These are phyloP conservation scores for Hirtodrosophila cameraria DNA, from an alignment of 2,888 invertebrate genomes.

Conservation along the genomic window DNA sequence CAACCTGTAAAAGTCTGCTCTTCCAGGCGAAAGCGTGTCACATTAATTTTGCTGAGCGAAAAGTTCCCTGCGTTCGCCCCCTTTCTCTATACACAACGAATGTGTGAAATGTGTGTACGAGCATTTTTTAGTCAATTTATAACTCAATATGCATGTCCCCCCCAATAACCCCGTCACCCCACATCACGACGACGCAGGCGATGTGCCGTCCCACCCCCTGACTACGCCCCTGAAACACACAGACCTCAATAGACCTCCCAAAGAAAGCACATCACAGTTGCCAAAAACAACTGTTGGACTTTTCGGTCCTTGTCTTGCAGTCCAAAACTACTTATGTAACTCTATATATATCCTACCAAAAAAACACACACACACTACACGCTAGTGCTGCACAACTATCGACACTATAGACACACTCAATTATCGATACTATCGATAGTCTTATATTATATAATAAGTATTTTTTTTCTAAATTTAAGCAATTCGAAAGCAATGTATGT, in stretches of 20 bases:
- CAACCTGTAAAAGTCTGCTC: conserved; percentile 44
- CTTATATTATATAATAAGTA: neutral
- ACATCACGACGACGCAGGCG: conserved; percentile 71
- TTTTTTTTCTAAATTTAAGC: no score
- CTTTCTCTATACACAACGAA: conserved; percentile 10
- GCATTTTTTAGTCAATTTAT: conserved; percentile 26
- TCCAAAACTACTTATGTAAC: conserved; percentile 27
- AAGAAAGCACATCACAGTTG: conserved; percentile 78
- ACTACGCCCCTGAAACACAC: neutral
- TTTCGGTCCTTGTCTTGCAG: conserved; percentile 84
- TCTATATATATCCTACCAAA: conserved; percentile 26
- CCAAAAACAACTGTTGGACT: conserved; percentile 82
- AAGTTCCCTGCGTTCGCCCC: conserved; percentile 82
- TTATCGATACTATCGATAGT: no score
- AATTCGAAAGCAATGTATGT: no score
- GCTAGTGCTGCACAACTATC: no score
- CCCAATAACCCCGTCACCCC: no score
- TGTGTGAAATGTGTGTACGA: conserved; percentile 24
- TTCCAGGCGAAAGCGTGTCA: conserved; percentile 83
- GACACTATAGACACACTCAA: no score
- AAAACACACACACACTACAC: conserved; percentile 3
- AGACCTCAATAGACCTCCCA: neutral
- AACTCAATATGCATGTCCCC: conserved; percentile 58
- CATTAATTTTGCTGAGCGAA: conserved; percentile 85
- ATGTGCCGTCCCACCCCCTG: conserved; percentile 71